Conservation (phyloP, 2,888 invertebrate genomes). For the Cantharis rufa region DNA sequence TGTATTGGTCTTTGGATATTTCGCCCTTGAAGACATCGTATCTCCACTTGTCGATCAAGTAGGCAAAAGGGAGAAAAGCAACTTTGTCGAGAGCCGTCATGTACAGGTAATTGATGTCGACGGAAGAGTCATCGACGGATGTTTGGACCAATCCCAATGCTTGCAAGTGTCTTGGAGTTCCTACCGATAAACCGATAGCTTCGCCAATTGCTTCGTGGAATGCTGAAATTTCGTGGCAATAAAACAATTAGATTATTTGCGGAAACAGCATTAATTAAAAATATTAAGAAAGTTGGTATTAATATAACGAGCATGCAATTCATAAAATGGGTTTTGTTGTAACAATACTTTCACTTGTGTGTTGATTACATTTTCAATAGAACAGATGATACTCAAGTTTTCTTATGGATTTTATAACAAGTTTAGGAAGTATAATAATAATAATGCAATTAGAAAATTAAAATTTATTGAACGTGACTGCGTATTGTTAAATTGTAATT, state of each 20-base stretch:
- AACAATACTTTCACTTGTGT: constrained; percentile 15
- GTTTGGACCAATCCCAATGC: constrained; percentile 79
- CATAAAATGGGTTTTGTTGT: constrained; percentile 5
- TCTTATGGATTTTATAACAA: constrained; percentile 14
- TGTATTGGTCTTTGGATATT: constrained; percentile 76
- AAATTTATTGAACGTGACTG: background rate
- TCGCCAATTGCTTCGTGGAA: constrained; percentile 95
- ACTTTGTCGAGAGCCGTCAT: constrained; percentile 85
- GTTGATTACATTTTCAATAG: constrained; percentile 17
- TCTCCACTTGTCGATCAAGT: constrained; percentile 84
- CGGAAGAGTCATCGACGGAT: constrained; percentile 79
- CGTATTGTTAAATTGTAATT: background rate
- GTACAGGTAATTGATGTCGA: constrained; percentile 85
- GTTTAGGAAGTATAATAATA: background rate
- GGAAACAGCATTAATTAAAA: constrained; percentile 15
- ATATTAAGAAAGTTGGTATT: constrained; percentile 12
- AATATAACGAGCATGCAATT: constrained; percentile 4
- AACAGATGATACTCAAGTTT: constrained; percentile 24
- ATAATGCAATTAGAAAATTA: background rate
- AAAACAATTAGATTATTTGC: constrained; percentile 6
- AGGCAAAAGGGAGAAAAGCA: constrained; percentile 81
- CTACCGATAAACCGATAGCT: constrained; percentile 81
- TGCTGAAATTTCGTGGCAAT: constrained; percentile 59
- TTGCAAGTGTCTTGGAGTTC: constrained; percentile 83
- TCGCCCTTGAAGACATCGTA: constrained; percentile 82